phyloP scores from a whole-genome alignment of 1,140 invertebrate species.

The Cherax quadricarinatus region DNA sequence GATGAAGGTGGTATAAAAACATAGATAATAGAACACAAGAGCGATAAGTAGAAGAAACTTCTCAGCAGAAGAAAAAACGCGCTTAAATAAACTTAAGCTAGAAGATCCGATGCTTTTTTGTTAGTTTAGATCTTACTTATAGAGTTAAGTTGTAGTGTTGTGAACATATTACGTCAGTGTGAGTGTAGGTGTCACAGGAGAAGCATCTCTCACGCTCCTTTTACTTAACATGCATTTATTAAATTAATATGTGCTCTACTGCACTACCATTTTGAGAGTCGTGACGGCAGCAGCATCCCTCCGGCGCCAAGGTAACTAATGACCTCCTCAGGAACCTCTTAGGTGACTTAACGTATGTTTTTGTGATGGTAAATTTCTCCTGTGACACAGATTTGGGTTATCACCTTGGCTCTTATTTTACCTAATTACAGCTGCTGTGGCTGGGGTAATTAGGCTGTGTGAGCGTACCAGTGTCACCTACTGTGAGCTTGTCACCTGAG shows the following conservation, averaged over 20 bases:
- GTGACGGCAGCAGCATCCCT: slow-evolving; percentile 6
- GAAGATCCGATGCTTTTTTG: not conserved
- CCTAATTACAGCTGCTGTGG: not conserved
- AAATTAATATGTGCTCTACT: slow-evolving; percentile 1
- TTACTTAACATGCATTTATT: slow-evolving; percentile 4
- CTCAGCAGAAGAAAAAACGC: not conserved
- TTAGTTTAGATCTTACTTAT: not conserved
- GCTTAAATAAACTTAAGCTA: not conserved
- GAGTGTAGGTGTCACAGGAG: not conserved
- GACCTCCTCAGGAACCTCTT: not conserved
- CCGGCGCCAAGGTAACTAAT: slow-evolving; percentile 1
- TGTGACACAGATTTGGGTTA: slow-evolving; percentile 29
- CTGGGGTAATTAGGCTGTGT: not conserved
- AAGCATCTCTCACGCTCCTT: not conserved
- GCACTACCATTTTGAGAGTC: not conserved
- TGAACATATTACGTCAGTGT: not conserved
- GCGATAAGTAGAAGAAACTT: not conserved
- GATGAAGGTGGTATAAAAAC: not conserved
- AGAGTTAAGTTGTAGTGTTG: not conserved
- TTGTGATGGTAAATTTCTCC: slow-evolving; percentile 24
- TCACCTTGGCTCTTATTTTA: not conserved
- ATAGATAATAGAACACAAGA: too few species aligned
- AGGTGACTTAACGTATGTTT: not conserved
- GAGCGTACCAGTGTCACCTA: not conserved
- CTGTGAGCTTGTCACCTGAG: not conserved